Evolutionary conservation across 2,113 vertebrate species (phyloP).

Genomic region (Rhinichthys klamathensis): DNA sequence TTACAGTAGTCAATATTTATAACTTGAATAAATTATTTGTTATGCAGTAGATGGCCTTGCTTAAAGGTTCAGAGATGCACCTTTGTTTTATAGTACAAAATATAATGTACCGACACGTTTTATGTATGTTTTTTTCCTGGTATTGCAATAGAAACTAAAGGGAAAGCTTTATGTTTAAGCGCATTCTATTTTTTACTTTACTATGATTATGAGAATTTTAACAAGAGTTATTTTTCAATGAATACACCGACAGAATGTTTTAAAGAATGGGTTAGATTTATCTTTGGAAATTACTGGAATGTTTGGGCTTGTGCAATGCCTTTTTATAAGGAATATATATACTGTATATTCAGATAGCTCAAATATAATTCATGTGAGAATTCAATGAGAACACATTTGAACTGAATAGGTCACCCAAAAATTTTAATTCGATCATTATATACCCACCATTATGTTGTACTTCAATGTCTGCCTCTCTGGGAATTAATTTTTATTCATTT

Average conservation of each 20-base stretch:
- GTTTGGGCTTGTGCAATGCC: slow-evolving; percentile 66
- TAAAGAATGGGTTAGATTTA: slow-evolving; percentile 54
- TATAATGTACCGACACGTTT: slow-evolving; percentile 37
- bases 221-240: slow-evolving; percentile 72
- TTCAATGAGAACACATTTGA: background rate
- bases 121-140: slow-evolving; percentile 46
- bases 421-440: background rate
- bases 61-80: slow-evolving; percentile 42
- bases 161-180: slow-evolving; percentile 58
- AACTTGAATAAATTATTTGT: slow-evolving; percentile 48
- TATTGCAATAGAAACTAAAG: slow-evolving; percentile 51
- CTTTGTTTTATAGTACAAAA: slow-evolving; percentile 55
- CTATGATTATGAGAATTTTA: slow-evolving; percentile 66
- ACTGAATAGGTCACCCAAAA: background rate
- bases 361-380: background rate
- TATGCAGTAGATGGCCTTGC: slow-evolving; percentile 49
- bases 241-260: slow-evolving; percentile 65
- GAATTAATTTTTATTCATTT: too few species aligned
- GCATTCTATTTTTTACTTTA: slow-evolving; percentile 68
- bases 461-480: background rate
- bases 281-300: slow-evolving; percentile 60
- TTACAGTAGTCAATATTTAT: slow-evolving; percentile 48
- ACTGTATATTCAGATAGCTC: slow-evolving; percentile 46
- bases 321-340: slow-evolving; percentile 61
- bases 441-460: background rate